phyloP scores from a whole-genome alignment of 2,113 vertebrate species.

The Phalacrocorax aristotelis region DNA sequence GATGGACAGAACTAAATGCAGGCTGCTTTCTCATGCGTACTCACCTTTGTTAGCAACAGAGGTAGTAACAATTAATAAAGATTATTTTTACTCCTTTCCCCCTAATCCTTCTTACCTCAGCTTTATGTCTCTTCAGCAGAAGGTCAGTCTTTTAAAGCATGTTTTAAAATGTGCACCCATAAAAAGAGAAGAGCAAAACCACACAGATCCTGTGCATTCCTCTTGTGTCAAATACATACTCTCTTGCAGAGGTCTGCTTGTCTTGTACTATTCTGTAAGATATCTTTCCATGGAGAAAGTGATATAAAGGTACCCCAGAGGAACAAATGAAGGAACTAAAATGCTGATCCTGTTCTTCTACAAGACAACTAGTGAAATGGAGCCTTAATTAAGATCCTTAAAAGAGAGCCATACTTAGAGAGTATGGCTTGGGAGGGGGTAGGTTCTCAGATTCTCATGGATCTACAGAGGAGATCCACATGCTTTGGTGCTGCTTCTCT shows the following conservation, averaged over 20 bases:
- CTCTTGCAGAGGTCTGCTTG: neutral
- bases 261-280: neutral
- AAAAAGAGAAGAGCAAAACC: constrained; percentile 18
- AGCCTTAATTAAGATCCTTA: neutral
- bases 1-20: neutral
- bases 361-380: neutral
- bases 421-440: neutral
- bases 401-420: neutral
- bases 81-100: neutral
- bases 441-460: neutral
- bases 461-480: neutral
- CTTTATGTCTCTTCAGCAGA: neutral
- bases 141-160: neutral
- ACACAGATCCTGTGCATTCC: neutral
- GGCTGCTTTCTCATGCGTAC: neutral
- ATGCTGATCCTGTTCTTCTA: neutral
- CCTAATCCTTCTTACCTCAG: neutral
- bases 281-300: neutral
- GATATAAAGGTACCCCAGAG: neutral
- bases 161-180: neutral
- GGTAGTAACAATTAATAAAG: neutral
- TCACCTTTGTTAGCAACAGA: neutral
- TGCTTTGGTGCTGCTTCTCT: neutral
- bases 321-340: neutral
- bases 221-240: neutral